These are phyloP conservation scores for Lytechinus pictus DNA, from an alignment of 35 echinoderm and acorn worm genomes.

Conservation along the genomic window DNA sequence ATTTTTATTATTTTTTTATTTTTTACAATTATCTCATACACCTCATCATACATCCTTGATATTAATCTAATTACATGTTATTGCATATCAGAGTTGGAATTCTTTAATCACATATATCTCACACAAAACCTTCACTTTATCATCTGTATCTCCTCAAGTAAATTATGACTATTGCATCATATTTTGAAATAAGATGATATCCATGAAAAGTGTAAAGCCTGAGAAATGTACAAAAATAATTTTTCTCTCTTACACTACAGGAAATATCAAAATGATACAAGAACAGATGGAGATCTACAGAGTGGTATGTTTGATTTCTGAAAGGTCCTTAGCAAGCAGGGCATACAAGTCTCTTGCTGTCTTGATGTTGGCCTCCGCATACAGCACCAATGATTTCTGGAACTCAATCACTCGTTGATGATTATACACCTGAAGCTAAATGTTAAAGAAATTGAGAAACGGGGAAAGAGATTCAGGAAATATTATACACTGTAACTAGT, in stretches of 20 bases:
- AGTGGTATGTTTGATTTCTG: slow-evolving; percentile 42
- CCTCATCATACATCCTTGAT: not conserved
- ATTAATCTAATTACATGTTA: not conserved
- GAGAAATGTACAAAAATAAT: slow-evolving; percentile 12
- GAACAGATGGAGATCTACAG: not conserved
- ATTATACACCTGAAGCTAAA: slow-evolving; percentile 85
- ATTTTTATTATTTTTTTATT: no score
- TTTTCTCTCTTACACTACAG: not conserved
- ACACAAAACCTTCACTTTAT: not conserved
- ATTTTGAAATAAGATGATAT: not conserved
- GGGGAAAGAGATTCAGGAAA: not conserved
- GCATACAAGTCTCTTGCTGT: slow-evolving; percentile 90
- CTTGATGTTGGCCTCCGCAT: slow-evolving; percentile 96
- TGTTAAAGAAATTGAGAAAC: slow-evolving; percentile 19
- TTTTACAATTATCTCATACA: not conserved
- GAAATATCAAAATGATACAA: not conserved
- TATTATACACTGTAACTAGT: not conserved
- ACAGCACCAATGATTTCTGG: slow-evolving; percentile 92
- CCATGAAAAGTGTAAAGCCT: slow-evolving; percentile 1
- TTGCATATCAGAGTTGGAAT: not conserved
- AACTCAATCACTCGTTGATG: slow-evolving; percentile 84
- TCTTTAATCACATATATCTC: not conserved
- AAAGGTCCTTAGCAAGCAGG: slow-evolving; percentile 88
- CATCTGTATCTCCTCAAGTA: not conserved
- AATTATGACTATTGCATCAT: not conserved